phyloP scores from a whole-genome alignment of 2,888 invertebrate species.

The Gibbula magus region DNA sequence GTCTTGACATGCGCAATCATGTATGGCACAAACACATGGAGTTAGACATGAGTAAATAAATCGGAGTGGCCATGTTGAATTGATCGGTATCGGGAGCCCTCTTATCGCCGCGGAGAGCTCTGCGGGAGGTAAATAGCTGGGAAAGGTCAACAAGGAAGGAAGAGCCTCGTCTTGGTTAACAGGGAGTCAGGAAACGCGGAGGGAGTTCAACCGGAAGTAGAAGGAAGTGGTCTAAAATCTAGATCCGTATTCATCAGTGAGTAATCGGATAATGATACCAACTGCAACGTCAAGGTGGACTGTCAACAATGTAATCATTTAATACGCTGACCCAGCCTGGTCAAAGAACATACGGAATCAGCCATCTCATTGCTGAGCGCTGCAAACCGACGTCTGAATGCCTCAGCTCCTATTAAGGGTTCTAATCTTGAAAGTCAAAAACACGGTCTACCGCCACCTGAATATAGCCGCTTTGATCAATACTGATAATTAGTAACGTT shows the following conservation, averaged over 20 bases:
- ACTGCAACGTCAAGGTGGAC: background rate
- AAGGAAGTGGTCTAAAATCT: background rate
- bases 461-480: background rate
- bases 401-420: background rate
- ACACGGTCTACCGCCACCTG: background rate
- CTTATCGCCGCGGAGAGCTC: no score
- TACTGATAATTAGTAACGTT: constrained; percentile 1
- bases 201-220: background rate
- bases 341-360: background rate
- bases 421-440: background rate
- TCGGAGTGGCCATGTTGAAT: no score
- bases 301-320: background rate
- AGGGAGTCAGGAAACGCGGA: background rate
- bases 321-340: background rate
- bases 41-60: no score
- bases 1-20: no score
- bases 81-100: no score
- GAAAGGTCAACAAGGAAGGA: background rate
- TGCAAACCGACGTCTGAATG: background rate
- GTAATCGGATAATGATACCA: background rate
- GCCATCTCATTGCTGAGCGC: background rate
- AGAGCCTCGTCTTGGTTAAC: background rate
- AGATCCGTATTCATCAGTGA: background rate
- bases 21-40: no score
- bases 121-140: no score